phyloP scores from a whole-genome alignment of 2,113 vertebrate species.

The Rostratula benghalensis region DNA sequence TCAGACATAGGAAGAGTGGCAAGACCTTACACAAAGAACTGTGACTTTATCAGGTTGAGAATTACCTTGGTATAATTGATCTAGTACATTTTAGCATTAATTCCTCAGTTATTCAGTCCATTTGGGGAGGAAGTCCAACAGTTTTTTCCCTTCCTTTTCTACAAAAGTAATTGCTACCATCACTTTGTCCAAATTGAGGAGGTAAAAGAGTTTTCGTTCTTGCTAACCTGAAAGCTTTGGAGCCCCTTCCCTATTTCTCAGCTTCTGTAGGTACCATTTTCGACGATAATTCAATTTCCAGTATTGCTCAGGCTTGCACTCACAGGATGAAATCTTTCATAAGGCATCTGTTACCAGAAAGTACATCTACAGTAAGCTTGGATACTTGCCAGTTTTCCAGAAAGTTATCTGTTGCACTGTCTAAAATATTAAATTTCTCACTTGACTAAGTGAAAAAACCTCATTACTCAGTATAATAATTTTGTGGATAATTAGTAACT shows the following conservation, averaged over 20 bases:
- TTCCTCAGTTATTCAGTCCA: neutral
- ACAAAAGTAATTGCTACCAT: neutral
- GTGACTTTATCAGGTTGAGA: neutral
- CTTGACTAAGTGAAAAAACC: neutral
- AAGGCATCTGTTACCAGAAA: slow-evolving; percentile 25
- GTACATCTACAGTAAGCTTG: neutral
- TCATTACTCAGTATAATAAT: slow-evolving; percentile 41
- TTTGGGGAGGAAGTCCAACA: fast-evolving
- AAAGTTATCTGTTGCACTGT: neutral
- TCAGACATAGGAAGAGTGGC: neutral
- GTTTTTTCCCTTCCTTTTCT: neutral
- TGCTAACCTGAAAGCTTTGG: neutral
- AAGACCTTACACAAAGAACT: neutral
- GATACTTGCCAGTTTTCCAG: neutral
- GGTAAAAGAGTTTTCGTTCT: neutral
- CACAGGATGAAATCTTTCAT: neutral
- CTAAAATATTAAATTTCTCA: slow-evolving; percentile 22
- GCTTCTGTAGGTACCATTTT: neutral
- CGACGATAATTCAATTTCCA: neutral
- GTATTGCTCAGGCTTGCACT: neutral
- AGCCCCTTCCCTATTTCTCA: neutral
- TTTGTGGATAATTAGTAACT: slow-evolving; percentile 39
- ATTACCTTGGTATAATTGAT: neutral
- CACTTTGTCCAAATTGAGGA: neutral
- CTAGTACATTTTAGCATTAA: neutral